Base-by-base conservation (phyloP, 1,140 invertebrate genomes). In the Scylla paramamosain region DNA sequence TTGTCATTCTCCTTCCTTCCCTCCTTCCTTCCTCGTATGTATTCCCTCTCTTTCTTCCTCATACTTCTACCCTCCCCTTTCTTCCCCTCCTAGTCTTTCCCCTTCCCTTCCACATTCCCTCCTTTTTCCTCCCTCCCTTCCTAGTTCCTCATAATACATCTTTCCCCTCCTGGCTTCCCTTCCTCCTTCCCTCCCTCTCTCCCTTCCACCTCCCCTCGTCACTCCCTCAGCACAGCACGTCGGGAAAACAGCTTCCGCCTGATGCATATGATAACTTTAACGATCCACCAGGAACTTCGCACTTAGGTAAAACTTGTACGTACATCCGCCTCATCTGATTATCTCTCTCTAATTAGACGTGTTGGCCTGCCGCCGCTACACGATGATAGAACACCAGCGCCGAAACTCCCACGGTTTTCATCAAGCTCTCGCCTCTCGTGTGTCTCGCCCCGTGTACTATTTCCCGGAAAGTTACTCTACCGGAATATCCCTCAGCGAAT, bases 391-490 rank as follows among this genome's bases (percentile, higher is more conserved):
- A 77, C 20, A 20, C 67, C 67, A 7, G 25, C 6, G 20, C 1
- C 8, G 67, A 77, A 77, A 77, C 67, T 77, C 67, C 20, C 67
- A 20, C 25, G 12, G 25, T 77, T 77, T 20, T 77, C 67, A 77
- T 77, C 67, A 77, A n/a, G 6, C n/a, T 59, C 52, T 12, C 52
- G 10, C 52, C 10, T 16, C 52, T 59, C 20, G 12, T 59, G 12
- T 59, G 20, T 59, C 20, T 59, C 67, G 6, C n/a, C 67, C 67
- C 25, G 67, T 77, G 20, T 7, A 77, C 67, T 77, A 77, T 77
- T 77, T 77, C 67, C 67, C 25, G n/a, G 67, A 77, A 77, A 77
- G 67, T 77, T 77, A 77, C 67, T 77, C 67, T 25, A 77, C 67
- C 25, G 67, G 67, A 77, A 77, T 77, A 77, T 77, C 67, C 67